phyloP scores from a whole-genome alignment of 1,140 invertebrate species.

The Campoletis sonorensis region DNA sequence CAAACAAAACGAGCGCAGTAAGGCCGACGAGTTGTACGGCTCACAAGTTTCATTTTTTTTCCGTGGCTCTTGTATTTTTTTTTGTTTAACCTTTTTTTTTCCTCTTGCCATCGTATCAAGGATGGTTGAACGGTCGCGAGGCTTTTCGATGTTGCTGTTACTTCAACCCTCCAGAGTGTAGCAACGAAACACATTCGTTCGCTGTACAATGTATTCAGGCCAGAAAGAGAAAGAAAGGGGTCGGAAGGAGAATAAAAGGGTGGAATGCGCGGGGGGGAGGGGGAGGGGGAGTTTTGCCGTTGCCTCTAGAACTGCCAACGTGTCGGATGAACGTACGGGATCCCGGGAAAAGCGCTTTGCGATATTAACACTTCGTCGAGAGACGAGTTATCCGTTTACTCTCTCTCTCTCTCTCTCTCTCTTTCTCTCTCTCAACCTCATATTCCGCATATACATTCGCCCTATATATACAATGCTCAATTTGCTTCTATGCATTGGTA shows the following conservation, averaged over 20 bases:
- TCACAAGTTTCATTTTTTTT: background rate
- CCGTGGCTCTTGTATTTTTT: no score
- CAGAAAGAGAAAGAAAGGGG: background rate
- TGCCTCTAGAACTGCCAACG: constrained; percentile 6
- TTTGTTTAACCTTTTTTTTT: no score
- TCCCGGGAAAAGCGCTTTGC: constrained; percentile 22
- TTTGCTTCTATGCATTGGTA: constrained; percentile 39
- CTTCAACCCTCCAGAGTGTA: no score
- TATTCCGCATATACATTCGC: background rate
- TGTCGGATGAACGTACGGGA: constrained; percentile 5
- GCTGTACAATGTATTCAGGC: background rate
- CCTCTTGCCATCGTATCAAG: no score
- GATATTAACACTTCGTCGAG: constrained; percentile 40
- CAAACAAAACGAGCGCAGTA: background rate
- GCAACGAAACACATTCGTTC: background rate
- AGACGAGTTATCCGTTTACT: constrained; percentile 13
- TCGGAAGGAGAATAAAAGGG: no score
- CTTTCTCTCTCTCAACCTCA: background rate
- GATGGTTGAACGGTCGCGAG: no score
- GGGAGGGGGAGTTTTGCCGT: no score
- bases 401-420: no score
- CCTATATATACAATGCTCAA: constrained; percentile 10
- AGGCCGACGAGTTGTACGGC: background rate
- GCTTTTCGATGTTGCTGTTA: no score
- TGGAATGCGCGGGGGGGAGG: no score